These are phyloP conservation scores for Epirrita christyi DNA, from an alignment of 2,888 invertebrate species.

Conservation along the genomic window DNA sequence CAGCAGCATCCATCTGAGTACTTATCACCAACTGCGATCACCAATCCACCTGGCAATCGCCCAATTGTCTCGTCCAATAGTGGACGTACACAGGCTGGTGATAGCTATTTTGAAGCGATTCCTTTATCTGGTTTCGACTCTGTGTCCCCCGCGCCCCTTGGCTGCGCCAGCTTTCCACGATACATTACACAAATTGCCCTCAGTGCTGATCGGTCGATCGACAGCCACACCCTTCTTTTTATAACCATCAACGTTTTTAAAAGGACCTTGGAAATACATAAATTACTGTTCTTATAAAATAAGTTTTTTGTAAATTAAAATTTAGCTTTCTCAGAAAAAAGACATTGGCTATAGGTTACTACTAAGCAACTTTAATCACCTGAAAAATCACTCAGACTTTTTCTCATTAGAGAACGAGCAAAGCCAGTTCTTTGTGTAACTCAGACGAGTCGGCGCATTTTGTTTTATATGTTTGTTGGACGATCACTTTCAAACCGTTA, in stretches of 20 bases:
- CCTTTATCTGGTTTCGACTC: not conserved
- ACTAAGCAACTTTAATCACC: not conserved
- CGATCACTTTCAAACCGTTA: no score
- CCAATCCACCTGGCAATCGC: no score
- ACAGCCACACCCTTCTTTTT: slow-evolving; percentile 27
- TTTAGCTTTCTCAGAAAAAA: not conserved
- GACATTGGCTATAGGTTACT: not conserved
- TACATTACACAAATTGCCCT: slow-evolving; percentile 49
- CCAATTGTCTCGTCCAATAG: no score
- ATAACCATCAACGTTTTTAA: slow-evolving; percentile 14
- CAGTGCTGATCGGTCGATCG: slow-evolving; percentile 25
- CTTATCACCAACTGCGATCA: no score
- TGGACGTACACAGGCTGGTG: no score
- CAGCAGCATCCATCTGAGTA: no score
- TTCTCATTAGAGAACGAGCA: no score
- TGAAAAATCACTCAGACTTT: no score
- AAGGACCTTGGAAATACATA: slow-evolving; percentile 4
- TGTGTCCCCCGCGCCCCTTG: not conserved
- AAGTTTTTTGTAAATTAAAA: no score
- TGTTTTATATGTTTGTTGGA: no score
- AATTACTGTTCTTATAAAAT: slow-evolving; percentile 11
- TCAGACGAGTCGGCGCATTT: no score
- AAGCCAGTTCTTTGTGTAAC: no score
- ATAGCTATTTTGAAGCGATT: not conserved
- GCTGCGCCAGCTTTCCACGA: slow-evolving; percentile 42